These are phyloP conservation scores for Himalopsyche kuldschensis DNA, from an alignment of 2,888 invertebrate genomes.

Conservation along the genomic window DNA sequence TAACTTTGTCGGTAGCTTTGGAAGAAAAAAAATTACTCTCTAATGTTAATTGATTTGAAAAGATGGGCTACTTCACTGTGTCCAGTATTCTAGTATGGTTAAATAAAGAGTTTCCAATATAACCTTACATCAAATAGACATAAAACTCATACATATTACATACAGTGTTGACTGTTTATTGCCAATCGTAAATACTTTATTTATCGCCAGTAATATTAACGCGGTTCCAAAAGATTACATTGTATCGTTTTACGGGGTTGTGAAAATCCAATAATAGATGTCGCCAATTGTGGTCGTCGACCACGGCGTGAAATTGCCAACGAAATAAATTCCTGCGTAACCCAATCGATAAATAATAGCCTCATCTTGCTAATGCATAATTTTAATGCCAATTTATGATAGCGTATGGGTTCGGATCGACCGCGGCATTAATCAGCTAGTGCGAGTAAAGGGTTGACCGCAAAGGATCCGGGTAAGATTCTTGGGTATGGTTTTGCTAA, in stretches of 20 bases:
- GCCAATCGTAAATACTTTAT: neutral
- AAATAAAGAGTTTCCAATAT: neutral
- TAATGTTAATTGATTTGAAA: too few species aligned
- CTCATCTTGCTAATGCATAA: slow-evolving; percentile 22
- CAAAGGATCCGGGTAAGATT: neutral
- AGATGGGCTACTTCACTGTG: too few species aligned
- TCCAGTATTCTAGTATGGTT: neutral
- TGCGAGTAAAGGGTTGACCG: neutral
- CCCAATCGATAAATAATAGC: slow-evolving; percentile 22
- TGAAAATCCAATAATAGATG: slow-evolving; percentile 28
- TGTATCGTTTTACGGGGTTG: slow-evolving; percentile 11
- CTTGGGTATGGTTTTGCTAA: neutral
- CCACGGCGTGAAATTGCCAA: neutral
- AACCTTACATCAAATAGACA: neutral
- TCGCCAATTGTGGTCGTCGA: slow-evolving; percentile 20
- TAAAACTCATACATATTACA: neutral
- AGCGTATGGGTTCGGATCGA: neutral
- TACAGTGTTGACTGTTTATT: neutral
- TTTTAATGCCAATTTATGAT: slow-evolving; percentile 35
- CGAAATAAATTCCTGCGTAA: slow-evolving; percentile 20
- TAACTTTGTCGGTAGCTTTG: too few species aligned
- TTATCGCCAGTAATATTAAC: neutral
- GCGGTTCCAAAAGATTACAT: slow-evolving; percentile 18
- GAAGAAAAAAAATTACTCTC: too few species aligned
- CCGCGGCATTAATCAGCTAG: slow-evolving; percentile 22